A percentile compares a stretch with the other conserved stretches of the same genome.
phyloP scores from a whole-genome alignment of 1,140 invertebrate genomes.

The Cotesia vestalis region DNA sequence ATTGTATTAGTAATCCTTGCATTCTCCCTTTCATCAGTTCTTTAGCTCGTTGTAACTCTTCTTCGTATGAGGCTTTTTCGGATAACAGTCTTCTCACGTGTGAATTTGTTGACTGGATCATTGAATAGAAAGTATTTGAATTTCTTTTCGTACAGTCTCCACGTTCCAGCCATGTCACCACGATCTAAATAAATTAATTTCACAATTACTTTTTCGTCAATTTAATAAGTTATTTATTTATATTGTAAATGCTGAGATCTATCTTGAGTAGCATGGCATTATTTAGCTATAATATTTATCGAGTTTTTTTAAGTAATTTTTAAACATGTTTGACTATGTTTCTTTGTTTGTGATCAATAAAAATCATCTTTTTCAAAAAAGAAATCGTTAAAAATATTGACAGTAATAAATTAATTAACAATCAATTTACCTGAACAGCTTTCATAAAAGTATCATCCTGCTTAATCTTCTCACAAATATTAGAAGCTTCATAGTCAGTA shows the following conservation, averaged over 20 bases:
- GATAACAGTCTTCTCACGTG: slow-evolving; percentile 84
- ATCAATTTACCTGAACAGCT: slow-evolving; percentile 72
- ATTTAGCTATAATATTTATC: no score
- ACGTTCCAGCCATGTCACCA: slow-evolving; percentile 88
- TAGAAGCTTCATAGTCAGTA: slow-evolving; percentile 82
- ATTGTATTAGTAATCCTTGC: slow-evolving; percentile 82
- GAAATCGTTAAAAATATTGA: no score
- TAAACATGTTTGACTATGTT: no score
- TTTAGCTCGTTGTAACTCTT: slow-evolving; percentile 84
- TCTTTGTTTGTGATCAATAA: no score
- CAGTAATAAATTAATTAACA: slow-evolving; percentile 19
- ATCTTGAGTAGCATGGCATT: no score
- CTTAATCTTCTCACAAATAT: slow-evolving; percentile 85
- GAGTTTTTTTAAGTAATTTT: no score
- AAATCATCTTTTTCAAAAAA: no score
- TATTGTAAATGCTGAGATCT: no score
- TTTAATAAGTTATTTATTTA: no score
- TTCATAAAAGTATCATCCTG: slow-evolving; percentile 80
- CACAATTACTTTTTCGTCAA: no score
- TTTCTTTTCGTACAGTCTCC: slow-evolving; percentile 92
- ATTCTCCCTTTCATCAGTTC: slow-evolving; percentile 82
- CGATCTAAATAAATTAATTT: slow-evolving; percentile 68
- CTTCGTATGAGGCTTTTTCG: slow-evolving; percentile 86
- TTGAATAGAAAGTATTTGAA: slow-evolving; percentile 89
- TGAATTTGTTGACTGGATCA: slow-evolving; percentile 93